phyloP scores from a whole-genome alignment of 1,140 invertebrate species.

The Drosophila santomea region DNA sequence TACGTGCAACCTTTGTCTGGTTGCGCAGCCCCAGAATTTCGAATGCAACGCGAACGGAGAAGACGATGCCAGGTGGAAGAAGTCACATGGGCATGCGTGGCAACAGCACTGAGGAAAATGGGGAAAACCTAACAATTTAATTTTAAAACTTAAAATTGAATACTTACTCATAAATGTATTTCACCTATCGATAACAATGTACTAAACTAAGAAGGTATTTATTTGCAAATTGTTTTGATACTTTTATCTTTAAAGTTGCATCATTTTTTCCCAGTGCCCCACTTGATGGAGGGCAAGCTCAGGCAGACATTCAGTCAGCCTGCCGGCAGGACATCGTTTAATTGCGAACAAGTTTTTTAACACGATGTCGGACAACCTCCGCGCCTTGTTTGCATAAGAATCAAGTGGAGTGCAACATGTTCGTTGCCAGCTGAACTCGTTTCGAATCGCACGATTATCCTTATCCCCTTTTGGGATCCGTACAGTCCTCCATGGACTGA shows the following conservation, averaged over 20 bases:
- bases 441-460: constrained; percentile 64
- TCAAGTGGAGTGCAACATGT: constrained; percentile 57
- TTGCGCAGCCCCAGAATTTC: constrained; percentile 30
- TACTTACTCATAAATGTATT: too few relatives aligned
- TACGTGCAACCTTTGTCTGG: constrained; percentile 84
- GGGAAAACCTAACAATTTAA: too few relatives aligned
- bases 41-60: constrained; percentile 15
- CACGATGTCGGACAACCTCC: constrained; percentile 81
- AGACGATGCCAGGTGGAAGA: constrained; percentile 77
- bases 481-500: constrained; percentile 27
- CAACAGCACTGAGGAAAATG: constrained; percentile 7
- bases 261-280: constrained; percentile 13
- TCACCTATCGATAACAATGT: too few relatives aligned
- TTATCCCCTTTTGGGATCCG: constrained; percentile 27
- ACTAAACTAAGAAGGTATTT: too few relatives aligned
- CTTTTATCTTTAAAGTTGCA: background rate
- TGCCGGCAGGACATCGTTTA: constrained; percentile 84
- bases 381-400: constrained; percentile 76
- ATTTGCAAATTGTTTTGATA: background rate
- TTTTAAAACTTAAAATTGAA: too few relatives aligned
- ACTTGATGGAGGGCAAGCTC: constrained; percentile 19
- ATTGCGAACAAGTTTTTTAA: constrained; percentile 85
- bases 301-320: constrained; percentile 76
- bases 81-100: constrained; percentile 52
- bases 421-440: constrained; percentile 57